Conservation (phyloP, 2,113 vertebrate species). For the Pedionomus torquatus region DNA sequence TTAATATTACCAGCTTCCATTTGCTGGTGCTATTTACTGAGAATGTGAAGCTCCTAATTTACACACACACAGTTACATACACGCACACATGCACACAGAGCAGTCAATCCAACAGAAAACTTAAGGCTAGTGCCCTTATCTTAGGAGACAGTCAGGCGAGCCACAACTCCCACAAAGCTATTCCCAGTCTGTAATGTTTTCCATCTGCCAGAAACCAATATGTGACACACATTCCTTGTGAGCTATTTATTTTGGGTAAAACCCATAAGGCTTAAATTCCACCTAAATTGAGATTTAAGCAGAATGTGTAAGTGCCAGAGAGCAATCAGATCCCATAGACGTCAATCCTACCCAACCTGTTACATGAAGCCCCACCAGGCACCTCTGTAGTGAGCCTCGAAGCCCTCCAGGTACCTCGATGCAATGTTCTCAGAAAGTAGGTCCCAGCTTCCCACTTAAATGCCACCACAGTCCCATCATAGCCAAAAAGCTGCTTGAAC, state of each 20-base stretch:
- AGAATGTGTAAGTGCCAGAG: not conserved
- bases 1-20: slow-evolving; percentile 69
- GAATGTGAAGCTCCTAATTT: slow-evolving; percentile 52
- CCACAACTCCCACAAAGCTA: slow-evolving; percentile 48
- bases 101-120: slow-evolving; percentile 50
- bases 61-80: slow-evolving; percentile 2
- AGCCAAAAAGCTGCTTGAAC: not conserved
- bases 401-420: not conserved
- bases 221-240: slow-evolving; percentile 5
- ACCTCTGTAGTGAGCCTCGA: not conserved
- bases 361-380: not conserved
- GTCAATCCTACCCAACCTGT: not conserved
- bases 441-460: not conserved
- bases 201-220: slow-evolving; percentile 41
- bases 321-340: not conserved
- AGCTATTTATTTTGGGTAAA: slow-evolving; percentile 41
- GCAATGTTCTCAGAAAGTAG: not conserved
- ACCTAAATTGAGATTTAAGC: not conserved
- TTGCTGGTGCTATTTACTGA: slow-evolving; percentile 64
- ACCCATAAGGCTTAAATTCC: slow-evolving; percentile 10
- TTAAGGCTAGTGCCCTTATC: slow-evolving; percentile 42
- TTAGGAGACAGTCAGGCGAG: slow-evolving; percentile 26
- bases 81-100: not conserved
- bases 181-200: slow-evolving; percentile 35
- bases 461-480: not conserved